Conservation (phyloP, 2,113 vertebrate species). For the Halcyon senegalensis region DNA sequence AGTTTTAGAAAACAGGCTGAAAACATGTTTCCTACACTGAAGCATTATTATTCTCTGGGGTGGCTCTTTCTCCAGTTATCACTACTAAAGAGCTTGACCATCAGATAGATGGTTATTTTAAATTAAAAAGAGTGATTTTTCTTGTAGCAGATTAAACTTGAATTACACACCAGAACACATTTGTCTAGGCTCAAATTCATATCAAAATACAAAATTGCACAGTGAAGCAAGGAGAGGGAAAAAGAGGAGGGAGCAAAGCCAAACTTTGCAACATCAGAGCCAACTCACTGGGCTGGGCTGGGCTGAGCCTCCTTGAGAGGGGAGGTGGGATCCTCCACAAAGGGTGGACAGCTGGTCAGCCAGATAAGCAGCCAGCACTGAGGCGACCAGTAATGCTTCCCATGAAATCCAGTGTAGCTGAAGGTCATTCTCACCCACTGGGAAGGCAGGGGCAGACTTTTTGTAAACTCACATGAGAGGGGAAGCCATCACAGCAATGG, state of each 20-base stretch:
- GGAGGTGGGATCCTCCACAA: rapidly evolving
- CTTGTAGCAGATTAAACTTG: neutral
- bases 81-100: neutral
- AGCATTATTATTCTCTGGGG: neutral
- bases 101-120: neutral
- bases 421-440: neutral
- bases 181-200: neutral
- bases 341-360: neutral
- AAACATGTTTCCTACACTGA: neutral
- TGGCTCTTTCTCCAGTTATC: neutral
- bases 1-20: neutral
- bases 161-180: neutral
- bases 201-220: rapidly evolving
- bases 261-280: neutral
- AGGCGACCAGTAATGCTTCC: neutral
- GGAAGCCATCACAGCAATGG: neutral
- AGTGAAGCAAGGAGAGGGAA: neutral
- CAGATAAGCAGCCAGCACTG: no score
- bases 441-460: neutral
- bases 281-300: neutral
- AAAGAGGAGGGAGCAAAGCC: neutral
- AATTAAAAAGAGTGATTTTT: neutral
- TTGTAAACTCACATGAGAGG: neutral
- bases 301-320: neutral
- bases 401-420: neutral